Evolutionary conservation across 2,113 vertebrate genomes (phyloP).

Genomic region (Dasypus novemcinctus): DNA sequence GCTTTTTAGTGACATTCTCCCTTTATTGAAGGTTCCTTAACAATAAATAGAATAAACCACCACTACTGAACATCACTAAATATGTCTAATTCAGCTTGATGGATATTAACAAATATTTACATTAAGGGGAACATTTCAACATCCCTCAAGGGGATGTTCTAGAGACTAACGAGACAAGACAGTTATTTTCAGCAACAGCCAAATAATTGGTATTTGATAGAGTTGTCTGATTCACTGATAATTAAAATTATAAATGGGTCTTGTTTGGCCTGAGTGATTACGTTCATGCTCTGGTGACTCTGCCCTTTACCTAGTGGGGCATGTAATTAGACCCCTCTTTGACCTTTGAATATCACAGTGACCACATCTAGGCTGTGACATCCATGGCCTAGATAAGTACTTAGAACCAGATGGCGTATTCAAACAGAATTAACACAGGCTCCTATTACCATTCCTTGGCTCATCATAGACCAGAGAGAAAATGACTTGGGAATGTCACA

Average conservation of each 20-base stretch:
- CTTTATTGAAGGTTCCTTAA: background rate
- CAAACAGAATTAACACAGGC: conserved; percentile 80
- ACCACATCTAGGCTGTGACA: conserved; percentile 81
- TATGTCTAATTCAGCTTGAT: conserved; percentile 66
- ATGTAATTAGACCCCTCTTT: conserved; percentile 84
- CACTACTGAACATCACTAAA: conserved; percentile 42
- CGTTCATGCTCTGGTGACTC: conserved; percentile 78
- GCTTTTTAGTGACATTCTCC: background rate
- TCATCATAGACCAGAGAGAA: conserved; percentile 52
- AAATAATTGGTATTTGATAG: conserved; percentile 84
- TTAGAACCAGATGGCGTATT: conserved; percentile 84
- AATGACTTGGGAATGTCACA: conserved; percentile 24
- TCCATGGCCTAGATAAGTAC: conserved; percentile 79
- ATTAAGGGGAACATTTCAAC: conserved; percentile 73
- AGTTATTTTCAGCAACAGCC: conserved; percentile 82
- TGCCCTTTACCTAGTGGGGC: conserved; percentile 82
- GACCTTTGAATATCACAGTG: conserved; percentile 84
- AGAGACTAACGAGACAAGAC: conserved; percentile 82
- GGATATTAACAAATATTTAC: conserved; percentile 80
- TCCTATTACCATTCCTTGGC: conserved; percentile 70
- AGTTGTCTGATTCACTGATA: conserved; percentile 84
- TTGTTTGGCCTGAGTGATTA: conserved; percentile 85
- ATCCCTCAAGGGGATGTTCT: conserved; percentile 77
- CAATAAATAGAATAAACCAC: conserved; percentile 49
- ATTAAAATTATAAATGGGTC: conserved; percentile 86